A percentile compares a stretch with the other conserved stretches of the same genome.
Evolutionary conservation across 30 jellyfish, hydroid and myxozoan species (phyloP).

Genomic region (Aurelia aurita): DNA sequence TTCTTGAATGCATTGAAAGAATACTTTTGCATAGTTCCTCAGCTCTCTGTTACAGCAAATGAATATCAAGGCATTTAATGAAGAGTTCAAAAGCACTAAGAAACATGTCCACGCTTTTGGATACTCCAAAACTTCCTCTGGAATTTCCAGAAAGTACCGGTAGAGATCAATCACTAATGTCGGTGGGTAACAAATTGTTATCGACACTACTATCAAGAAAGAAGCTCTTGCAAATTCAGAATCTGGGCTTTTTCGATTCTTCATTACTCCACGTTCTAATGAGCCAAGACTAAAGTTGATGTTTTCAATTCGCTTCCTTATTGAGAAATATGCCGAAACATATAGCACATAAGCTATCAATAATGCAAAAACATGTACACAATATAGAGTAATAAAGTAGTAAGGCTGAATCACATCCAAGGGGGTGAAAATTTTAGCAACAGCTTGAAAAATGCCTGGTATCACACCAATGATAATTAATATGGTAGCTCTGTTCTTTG

Average conservation of each 20-base stretch:
- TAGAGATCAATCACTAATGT: background rate
- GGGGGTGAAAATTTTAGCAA: background rate
- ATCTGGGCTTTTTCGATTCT: background rate
- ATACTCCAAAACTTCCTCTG: background rate
- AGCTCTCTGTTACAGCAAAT: slow-evolving; percentile 2
- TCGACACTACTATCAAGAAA: background rate
- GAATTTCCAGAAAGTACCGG: background rate
- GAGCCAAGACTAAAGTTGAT: no score
- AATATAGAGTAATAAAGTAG: background rate
- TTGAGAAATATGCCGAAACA: background rate
- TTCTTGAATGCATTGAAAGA: background rate
- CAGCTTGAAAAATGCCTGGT: background rate
- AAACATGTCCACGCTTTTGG: background rate
- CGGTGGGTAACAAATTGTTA: background rate
- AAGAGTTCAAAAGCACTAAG: slow-evolving; percentile 9
- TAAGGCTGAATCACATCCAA: background rate
- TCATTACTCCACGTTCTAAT: no score
- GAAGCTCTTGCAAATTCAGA: background rate
- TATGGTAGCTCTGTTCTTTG: background rate
- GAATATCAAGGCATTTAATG: slow-evolving; percentile 15
- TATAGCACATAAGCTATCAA: background rate
- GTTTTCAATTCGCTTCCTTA: no score
- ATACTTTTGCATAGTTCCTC: background rate
- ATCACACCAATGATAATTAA: background rate
- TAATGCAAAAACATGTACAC: background rate